These are phyloP conservation scores for Ectemnius continuus DNA, from an alignment of 2,888 invertebrate genomes.

Conservation along the genomic window DNA sequence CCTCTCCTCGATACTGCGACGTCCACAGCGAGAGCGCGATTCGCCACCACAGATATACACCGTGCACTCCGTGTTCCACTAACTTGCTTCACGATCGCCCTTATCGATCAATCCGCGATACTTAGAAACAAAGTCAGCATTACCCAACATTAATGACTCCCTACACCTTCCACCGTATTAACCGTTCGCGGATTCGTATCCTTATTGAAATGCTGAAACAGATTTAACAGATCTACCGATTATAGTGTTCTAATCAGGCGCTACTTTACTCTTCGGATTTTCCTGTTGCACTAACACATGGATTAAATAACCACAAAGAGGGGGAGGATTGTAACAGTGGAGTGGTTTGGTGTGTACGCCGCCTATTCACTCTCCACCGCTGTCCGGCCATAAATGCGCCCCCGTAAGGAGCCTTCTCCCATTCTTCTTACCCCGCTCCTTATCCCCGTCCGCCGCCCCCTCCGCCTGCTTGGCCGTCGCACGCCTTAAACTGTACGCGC, in stretches of 20 bases:
- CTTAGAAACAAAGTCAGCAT: no score
- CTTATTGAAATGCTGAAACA: neutral
- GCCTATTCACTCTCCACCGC: neutral
- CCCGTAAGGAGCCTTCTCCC: slow-evolving; percentile 1
- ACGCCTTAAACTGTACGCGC: slow-evolving; percentile 51
- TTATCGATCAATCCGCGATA: no score
- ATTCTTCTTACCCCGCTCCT: slow-evolving; percentile 3
- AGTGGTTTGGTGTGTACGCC: neutral
- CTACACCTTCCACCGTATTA: no score
- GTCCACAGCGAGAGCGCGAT: neutral
- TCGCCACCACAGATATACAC: neutral
- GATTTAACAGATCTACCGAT: neutral
- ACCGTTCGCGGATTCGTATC: no score
- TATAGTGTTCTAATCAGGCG: neutral
- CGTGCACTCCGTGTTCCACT: slow-evolving; percentile 4
- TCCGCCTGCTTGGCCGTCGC: slow-evolving; percentile 16
- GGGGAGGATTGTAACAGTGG: neutral
- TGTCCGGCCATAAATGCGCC: slow-evolving; percentile 11
- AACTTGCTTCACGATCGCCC: neutral
- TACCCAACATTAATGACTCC: neutral
- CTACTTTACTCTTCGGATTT: neutral
- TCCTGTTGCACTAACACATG: no score
- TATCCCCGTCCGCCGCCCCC: neutral
- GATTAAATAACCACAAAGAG: no score
- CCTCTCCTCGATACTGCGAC: neutral